Evolutionary conservation across 2,113 vertebrate species (phyloP), one percentile per base, ranked within the genome.

Genomic region (Lucifuga dentata): DNA sequence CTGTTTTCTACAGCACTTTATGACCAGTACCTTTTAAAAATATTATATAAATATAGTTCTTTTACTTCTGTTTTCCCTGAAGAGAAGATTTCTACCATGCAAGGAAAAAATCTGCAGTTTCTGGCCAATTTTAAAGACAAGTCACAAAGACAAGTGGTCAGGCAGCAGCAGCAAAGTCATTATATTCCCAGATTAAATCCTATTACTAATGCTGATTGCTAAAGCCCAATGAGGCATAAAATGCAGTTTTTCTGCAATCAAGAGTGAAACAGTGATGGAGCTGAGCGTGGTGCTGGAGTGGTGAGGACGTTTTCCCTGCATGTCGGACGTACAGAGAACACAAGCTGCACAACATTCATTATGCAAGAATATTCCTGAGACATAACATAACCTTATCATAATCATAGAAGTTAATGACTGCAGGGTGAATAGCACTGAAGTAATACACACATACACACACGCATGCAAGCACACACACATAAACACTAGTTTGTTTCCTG

Each of bases 131-230:
- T 35, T 56, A 51, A 23, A 59, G 61, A 76, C 41, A 50, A 66
- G 62, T 59, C 62, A 68, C 52, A 62, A 64, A 69, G 68, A 68
- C 76, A 63, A 75, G 67, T 70, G 78, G 78, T 62, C 71, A 75
- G 52, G 38, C 57, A 44, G 66, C 38, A 39, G 33, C 41, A 5
- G 50, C 72, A 82, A 78, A 71, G 53, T 64, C 74, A 80, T 83
- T 78, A 78, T 69, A 73, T 71, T 78, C 35, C 50, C 40, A 77
- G 72, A 78, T 81, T 79, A 74, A 62, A 81, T 57, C 36, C 74
- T 61, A 84, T 88, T 84, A 81, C 53, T 79, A 68, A 75, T 77
- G 68, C 68, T 70, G 62, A 86, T 84, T 79, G 75, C 83, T 74
- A 48, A 64, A 68, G 51, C 32, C 71, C 72, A 84, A 70, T 77